phyloP scores from a whole-genome alignment of 2,888 invertebrate species.

The Carterocephalus palaemon region DNA sequence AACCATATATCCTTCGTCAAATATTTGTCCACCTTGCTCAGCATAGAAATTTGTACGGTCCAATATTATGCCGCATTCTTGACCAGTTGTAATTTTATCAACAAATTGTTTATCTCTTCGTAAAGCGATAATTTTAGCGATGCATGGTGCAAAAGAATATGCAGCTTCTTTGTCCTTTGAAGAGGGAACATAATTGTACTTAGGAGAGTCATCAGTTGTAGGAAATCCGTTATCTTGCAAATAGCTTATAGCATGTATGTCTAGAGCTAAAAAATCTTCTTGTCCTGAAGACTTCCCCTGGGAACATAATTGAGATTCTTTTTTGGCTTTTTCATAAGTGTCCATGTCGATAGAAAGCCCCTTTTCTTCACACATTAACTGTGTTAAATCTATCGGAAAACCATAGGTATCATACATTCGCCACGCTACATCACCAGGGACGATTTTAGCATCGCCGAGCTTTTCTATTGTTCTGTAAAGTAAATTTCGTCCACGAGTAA shows the following conservation, averaged over 20 bases:
- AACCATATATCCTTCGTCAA: constrained; percentile 94
- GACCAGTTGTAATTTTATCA: constrained; percentile 86
- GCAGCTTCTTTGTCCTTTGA: constrained; percentile 82
- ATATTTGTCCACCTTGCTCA: constrained; percentile 99
- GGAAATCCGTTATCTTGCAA: constrained; percentile 87
- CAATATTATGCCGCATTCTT: constrained; percentile 94
- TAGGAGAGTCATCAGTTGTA: constrained; percentile 93
- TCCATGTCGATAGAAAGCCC: constrained; percentile 91
- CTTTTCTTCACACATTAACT: constrained; percentile 98
- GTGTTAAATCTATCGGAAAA: constrained; percentile 98
- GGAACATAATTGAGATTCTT: constrained; percentile 91
- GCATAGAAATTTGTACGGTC: constrained; percentile 98
- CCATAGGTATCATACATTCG: constrained; percentile 99
- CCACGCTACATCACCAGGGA: constrained; percentile 99
- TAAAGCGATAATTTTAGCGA: constrained; percentile 89
- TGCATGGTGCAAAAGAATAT: constrained; percentile 87
- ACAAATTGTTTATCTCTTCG: constrained; percentile 91
- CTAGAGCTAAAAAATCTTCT: constrained; percentile 91
- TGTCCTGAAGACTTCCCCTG: constrained; percentile 90
- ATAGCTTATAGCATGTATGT: constrained; percentile 96
- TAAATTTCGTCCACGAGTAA: constrained; percentile 92
- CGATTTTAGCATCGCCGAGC: constrained; percentile 82
- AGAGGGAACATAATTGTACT: constrained; percentile 90
- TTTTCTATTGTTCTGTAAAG: constrained; percentile 94
- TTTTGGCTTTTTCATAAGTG: constrained; percentile 95